Evolutionary conservation across 2,888 invertebrate species (phyloP), one percentile per base, ranked within the genome.

Genomic region (Belgica antarctica): DNA sequence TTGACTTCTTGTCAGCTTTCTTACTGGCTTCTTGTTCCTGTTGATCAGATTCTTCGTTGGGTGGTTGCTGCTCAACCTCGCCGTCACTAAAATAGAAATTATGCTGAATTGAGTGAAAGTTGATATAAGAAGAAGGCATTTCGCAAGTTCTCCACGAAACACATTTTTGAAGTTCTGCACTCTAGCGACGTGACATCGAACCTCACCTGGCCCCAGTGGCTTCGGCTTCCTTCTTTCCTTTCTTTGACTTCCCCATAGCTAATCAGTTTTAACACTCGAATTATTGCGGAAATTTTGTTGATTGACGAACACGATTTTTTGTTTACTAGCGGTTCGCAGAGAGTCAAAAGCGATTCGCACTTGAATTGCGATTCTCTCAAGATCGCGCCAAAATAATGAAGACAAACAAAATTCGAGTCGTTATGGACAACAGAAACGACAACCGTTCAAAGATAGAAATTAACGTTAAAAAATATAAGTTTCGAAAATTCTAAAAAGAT

Each of bases 201-300:
- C n/a, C 77, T 85, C 82, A 89, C 89, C 87, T 86, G 76, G 90
- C 89, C 74, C 89, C 89, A 73, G 86, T 88, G 74, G 86, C 87
- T 77, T 85, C 84, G 78, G 83, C 85, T 80, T 85, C 86, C 83
- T 89, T 90, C 82, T 89, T 89, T 79, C 87, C 87, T 81, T 90
- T 90, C 85, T 90, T 90, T 79, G 88, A 84, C 83, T 90, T 90
- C 77, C 89, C 90, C 90, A 89, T 89, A 74, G 73, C 76, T 74
- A 19, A 71, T 22, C 17, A n/a, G n/a, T 24, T 46, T 65, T 15
- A 2, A 59, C 24, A 10, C 7, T n/a, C 52, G 52, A 15, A 24
- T 3, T 52, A n/a, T n/a, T n/a, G n/a, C n/a, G n/a, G n/a, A n/a
- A n/a, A n/a, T n/a, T n/a, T n/a, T n/a, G n/a, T 12, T 46, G 46